Evolutionary conservation across 2,888 invertebrate genomes (phyloP).

Genomic region (Acanthosepion pharaonis): DNA sequence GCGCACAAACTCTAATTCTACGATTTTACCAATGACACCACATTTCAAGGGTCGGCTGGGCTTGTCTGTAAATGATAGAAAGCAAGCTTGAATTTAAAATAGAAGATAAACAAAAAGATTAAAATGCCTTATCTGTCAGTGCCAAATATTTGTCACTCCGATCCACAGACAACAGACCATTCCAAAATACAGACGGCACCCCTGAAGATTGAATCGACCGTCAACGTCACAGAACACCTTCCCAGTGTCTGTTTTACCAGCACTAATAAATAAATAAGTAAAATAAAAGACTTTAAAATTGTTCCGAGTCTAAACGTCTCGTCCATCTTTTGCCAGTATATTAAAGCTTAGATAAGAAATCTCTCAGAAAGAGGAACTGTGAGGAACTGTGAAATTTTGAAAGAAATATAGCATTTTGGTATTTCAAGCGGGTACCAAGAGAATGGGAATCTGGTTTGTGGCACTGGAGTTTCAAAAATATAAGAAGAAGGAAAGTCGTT

Average conservation of each 20-base stretch:
- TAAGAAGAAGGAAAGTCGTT: too few relatives aligned
- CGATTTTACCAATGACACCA: background rate
- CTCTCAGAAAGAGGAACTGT: background rate
- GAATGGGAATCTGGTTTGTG: background rate
- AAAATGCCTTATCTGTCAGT: background rate
- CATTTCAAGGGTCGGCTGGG: background rate
- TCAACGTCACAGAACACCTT: background rate
- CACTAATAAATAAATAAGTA: background rate
- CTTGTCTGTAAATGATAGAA: background rate
- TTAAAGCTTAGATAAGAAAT: background rate
- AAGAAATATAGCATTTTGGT: background rate
- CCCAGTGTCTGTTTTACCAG: background rate
- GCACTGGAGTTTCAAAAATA: background rate
- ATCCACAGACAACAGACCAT: background rate
- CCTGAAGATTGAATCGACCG: background rate
- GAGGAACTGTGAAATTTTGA: background rate
- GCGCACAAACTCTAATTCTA: background rate
- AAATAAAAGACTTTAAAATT: background rate
- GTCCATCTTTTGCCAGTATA: background rate
- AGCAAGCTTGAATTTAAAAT: background rate
- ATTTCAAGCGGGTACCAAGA: background rate
- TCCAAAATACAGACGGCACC: background rate
- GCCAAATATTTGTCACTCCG: slow-evolving; percentile 18
- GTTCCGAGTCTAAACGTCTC: background rate
- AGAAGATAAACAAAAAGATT: background rate